phyloP scores from a whole-genome alignment of 30 jellyfish, hydroid and myxozoan genomes.

The Sanderia malayensis region DNA sequence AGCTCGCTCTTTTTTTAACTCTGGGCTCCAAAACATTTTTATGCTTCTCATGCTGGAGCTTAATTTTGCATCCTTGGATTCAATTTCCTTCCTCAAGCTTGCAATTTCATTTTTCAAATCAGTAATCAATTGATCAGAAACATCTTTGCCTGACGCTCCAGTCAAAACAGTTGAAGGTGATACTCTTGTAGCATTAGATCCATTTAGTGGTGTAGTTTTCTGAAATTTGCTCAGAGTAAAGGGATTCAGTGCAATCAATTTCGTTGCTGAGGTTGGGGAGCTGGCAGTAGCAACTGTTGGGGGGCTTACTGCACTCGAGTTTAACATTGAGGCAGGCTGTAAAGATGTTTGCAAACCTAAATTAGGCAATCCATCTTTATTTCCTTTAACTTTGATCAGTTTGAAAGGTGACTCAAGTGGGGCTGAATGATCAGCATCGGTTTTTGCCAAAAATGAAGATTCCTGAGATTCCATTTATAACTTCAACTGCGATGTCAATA shows the following conservation, averaged over 20 bases:
- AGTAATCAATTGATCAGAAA: slow-evolving; percentile 48
- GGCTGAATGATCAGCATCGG: slow-evolving; percentile 23
- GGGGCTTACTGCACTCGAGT: slow-evolving; percentile 2
- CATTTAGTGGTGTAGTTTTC: slow-evolving; percentile 43
- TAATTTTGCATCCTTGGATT: slow-evolving; percentile 83
- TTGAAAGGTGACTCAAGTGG: slow-evolving; percentile 61
- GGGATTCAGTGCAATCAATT: slow-evolving; percentile 55
- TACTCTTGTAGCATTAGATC: slow-evolving; percentile 41
- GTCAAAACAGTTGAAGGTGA: slow-evolving; percentile 38
- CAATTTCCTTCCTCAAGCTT: slow-evolving; percentile 59
- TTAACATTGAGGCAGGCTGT: background rate
- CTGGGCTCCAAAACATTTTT: slow-evolving; percentile 97
- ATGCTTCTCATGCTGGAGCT: slow-evolving; percentile 89
- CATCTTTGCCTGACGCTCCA: slow-evolving; percentile 42
- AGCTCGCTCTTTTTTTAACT: slow-evolving; percentile 85
- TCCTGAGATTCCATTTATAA: slow-evolving; percentile 52
- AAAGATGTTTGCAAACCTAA: background rate
- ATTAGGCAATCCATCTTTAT: background rate
- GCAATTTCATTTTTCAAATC: slow-evolving; percentile 76
- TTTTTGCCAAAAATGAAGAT: background rate
- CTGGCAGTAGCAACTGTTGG: slow-evolving; percentile 38
- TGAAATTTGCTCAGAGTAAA: slow-evolving; percentile 51
- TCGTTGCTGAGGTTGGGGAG: slow-evolving; percentile 45
- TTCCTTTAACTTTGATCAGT: slow-evolving; percentile 59
- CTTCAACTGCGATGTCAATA: too few species aligned